Base-by-base conservation (phyloP, 2,113 vertebrate genomes). In the Aepyceros melampus region DNA sequence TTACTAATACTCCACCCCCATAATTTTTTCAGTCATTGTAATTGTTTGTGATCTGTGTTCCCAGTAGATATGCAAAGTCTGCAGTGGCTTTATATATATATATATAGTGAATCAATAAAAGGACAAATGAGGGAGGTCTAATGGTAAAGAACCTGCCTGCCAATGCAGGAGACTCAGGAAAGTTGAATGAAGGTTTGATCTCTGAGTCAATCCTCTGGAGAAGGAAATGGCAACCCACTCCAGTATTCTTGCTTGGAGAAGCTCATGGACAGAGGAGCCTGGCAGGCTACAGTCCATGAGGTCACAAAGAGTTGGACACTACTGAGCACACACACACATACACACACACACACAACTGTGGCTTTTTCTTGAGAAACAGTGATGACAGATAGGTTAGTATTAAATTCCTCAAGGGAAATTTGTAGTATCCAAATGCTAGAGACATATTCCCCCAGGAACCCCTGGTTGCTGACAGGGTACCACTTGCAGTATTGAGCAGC, bases 361-460 rank as follows among this genome's bases (percentile, higher is more conserved):
- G 49, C 64, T 76, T 91, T 67, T 93, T 60, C n/a, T 87, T 91
- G 13, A 92, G 86, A 95, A 19, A 78, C n/a, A 91, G n/a, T 29
- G 36, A 56, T 76, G 91, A 87, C 31, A 36, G 17, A 87, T 56
- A 74, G 10, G 33, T 12, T 60, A 31, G 11, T 36, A 25, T 91
- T 64, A 17, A 62, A 43, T 58, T 83, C 55, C 40, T 91, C 10
- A 55, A 87, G 19, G 19, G 14, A 1, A 58, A 45, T 64, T 67
- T 78, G n/a, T 33, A 14, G 45, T n/a, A 92, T 55, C n/a, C n/a
- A 88, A 88, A 43, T 43, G 31, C 16, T 71, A 84, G 51, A 29
- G 25, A 45, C 6, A 11, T 27, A 40, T 40, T 78, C 36, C 29
- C 64, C 14, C 15, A 40, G 29, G 56, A 23, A 9, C 25, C 23